Evolutionary conservation across 2,797 vertebrate genomes (phyloP), one percentile per base, ranked within the genome.

Genomic region (Eulemur albifrons): DNA sequence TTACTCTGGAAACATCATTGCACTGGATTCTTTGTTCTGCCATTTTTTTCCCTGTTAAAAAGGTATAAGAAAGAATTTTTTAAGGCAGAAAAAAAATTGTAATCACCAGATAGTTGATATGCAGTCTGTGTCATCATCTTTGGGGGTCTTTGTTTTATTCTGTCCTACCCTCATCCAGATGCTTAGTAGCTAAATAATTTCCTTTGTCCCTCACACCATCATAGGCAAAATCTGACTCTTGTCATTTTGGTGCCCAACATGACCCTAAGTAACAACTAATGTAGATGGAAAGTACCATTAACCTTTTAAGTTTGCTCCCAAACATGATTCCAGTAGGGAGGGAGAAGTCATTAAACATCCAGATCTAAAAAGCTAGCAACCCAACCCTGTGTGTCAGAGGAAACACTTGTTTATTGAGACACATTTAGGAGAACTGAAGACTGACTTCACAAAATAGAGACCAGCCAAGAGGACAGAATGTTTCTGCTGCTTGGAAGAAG

Each of bases 401-500:
- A 1, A 72, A 45, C 4, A 11, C 25, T 69, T 82, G 67, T 43
- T 90, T 65, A 70, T 20, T 30, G 13, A 35, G n/a, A 5, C 38
- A 45, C 43, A 13, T 84, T 17, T 61, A 88, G 17, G 21, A 21
- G 21, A 83, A 10, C n/a, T 73, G 45, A 69, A 77, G 84, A 57
- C 10, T 88, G 72, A 76, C 63, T 93, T 96, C 59, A 59, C 38
- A 75, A 95, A 89, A 72, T 2, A 61, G 23, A 80, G 38, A 85
- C 5, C 21, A 94, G 57, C 59, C 17, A 94, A 63, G 50, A 92
- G 57, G 27, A 93, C 45, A 72, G 23, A 91, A 72, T 67, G 59
- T 43, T 90, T 96, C 65, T 67, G 21, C 63, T 86, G n/a, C n/a
- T 88, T 84, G 67, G 75, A 94, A 93, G 54, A 90, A 50, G 27